phyloP scores from a whole-genome alignment of 1,140 invertebrate species.

The Idris sp. region DNA sequence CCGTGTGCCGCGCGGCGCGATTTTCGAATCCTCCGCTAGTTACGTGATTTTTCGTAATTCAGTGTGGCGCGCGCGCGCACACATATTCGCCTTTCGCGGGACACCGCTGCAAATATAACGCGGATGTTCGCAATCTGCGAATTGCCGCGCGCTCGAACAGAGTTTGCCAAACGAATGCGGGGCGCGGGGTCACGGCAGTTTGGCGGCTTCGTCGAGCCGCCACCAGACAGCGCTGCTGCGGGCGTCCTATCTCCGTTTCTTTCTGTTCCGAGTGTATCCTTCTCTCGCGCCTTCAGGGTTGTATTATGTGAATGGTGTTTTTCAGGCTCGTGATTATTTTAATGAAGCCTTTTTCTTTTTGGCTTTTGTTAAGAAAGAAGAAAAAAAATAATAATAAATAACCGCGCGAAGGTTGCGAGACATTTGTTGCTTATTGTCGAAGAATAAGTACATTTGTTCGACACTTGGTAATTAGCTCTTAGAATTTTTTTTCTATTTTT shows the following conservation, averaged over 20 bases:
- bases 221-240: constrained; percentile 61
- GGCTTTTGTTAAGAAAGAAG: constrained; percentile 4
- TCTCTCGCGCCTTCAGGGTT: constrained; percentile 32
- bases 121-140: constrained; percentile 55
- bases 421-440: constrained; percentile 6
- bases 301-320: constrained; percentile 19
- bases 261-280: constrained; percentile 42
- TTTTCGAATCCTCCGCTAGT: too few species aligned
- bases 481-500: too few species aligned
- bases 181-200: constrained; percentile 9
- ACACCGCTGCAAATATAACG: constrained; percentile 54
- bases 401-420: not conserved
- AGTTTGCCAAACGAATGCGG: constrained; percentile 11
- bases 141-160: constrained; percentile 72
- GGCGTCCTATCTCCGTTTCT: constrained; percentile 72
- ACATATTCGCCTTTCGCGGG: too few species aligned
- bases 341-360: constrained; percentile 12
- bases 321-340: constrained; percentile 20
- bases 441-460: constrained; percentile 1
- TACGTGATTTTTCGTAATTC: too few species aligned
- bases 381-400: too few species aligned
- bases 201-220: constrained; percentile 7
- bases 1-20: too few species aligned
- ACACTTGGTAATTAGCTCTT: not conserved
- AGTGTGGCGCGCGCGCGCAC: too few species aligned